Evolutionary conservation across 2,113 vertebrate species (phyloP), one percentile per base, ranked within the genome.

Genomic region (Onychostoma macrolepis): DNA sequence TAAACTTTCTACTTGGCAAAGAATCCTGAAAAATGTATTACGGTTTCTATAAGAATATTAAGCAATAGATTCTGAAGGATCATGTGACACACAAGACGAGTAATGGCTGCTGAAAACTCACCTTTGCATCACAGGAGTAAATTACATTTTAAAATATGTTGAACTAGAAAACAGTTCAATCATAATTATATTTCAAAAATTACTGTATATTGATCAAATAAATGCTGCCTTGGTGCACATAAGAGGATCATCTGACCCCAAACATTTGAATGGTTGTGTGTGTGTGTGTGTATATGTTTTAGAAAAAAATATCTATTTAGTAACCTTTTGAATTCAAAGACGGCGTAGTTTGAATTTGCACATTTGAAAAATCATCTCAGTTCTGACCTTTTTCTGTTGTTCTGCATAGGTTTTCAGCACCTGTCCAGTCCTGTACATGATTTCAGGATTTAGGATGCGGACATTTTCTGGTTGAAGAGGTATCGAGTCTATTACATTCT

Each of bases 391-490:
- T 81, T 87, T 89, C 43, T 91, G 87, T 63, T 92, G 94, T 2
- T 81, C 76, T 33, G 88, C 43, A 38, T 95, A 95, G 75, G 80
- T 89, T 90, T 94, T 90, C 1, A 95, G 77, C 17, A 87, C 90
- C 79, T 91, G 86, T 58, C 87, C 91, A 0, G 93, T 94, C 88
- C 91, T 94, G 75, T 89, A 92, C 77, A 96, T 90, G 45, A 96
- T 94, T 87, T 95, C 94, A 17, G 95, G 94, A 78, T 96, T 92
- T 17, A 96, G 90, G 88, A 96, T 95, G 85, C 92, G 92, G 87
- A 95, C 94, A 85, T 90, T 92, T 80, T 93, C 90, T 41, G 94
- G 90, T 45, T 67, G 90, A 84, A 96, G 90, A 17, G 96, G 95
- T 87, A 96, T 94, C 21, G 94, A 84, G 21, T 96, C 94, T 67